Evolutionary conservation across 2,888 invertebrate genomes (phyloP), one percentile per base, ranked within the genome.

Genomic region (Andrena trimmerana): DNA sequence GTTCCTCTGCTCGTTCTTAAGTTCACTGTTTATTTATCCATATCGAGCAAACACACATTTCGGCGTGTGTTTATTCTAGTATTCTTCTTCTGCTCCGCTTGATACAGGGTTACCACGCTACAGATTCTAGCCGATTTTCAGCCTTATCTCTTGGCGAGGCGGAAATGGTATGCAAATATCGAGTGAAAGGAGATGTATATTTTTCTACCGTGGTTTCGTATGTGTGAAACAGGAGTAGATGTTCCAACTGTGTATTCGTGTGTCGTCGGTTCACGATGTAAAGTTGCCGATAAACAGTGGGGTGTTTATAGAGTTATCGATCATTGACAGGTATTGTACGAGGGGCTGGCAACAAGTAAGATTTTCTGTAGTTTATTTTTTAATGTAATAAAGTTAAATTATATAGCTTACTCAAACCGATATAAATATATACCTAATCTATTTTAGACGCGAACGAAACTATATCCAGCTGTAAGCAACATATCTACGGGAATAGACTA

Each of bases 11-110:
- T 10, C 27, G 27, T 4, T 13, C 57, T 57, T 57, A 57, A 57
- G 27, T 10, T 57, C 10, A 8, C 13, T 57, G 57, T 24, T 57
- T 57, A 24, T 57, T 24, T 57, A 27, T 10, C 57, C 1, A 27
- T 27, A 57, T 57, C 27, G 57, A 57, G 57, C 57, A 13, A 57
- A 57, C 57, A 57, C 20, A 20, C 57, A 57, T 57, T 57, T 57
- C 57, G 10, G 57, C 1, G 10, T 27, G 57, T 57, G 24, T 57
- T 57, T 57, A 57, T 57, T 57, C 27, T 10, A 27, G 57, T 57
- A 13, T 57, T 57, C 10, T 24, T 24, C 24, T 57, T 20, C 24
- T 57, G 4, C 1, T 24, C 8, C 4, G 57, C 57, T 57, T 57
- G 57, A 27, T 27, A 24, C 57, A 57, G 57, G 57, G 20, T 4